phyloP scores from a whole-genome alignment of 1,140 invertebrate genomes.

The Leptinotarsa undecemlineata region DNA sequence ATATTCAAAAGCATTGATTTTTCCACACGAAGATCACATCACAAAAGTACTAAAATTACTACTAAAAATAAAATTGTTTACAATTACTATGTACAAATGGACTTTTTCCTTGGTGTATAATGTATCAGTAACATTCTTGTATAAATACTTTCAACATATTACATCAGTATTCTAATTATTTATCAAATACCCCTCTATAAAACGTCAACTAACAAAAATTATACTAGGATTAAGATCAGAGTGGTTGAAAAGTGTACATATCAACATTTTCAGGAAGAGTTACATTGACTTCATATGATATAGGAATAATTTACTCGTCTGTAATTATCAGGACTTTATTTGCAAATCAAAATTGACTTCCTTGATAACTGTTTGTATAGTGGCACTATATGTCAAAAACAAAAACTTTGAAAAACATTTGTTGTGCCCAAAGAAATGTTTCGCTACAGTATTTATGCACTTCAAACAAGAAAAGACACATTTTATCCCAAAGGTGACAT shows the following conservation, averaged over 20 bases:
- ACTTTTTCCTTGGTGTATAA: conserved; percentile 25
- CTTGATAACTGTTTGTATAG: too few species aligned
- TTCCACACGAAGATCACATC: neutral
- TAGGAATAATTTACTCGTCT: neutral
- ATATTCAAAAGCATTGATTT: conserved; percentile 10
- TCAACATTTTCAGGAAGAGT: neutral
- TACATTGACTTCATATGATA: neutral
- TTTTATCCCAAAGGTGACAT: too few species aligned
- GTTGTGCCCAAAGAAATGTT: too few species aligned
- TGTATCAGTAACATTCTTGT: conserved; percentile 19
- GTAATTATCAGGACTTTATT: neutral
- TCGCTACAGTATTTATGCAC: too few species aligned
- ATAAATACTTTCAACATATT: conserved; percentile 12
- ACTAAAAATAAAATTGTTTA: conserved; percentile 21
- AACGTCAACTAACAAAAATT: neutral
- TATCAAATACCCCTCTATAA: neutral
- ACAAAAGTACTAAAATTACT: conserved; percentile 22
- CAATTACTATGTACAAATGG: conserved; percentile 29
- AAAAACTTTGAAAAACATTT: too few species aligned
- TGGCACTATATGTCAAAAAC: too few species aligned
- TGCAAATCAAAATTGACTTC: neutral
- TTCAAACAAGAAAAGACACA: too few species aligned
- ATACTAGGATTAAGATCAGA: neutral
- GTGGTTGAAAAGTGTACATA: neutral
- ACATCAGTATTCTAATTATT: neutral